Base-by-base conservation (phyloP, 1,140 invertebrate genomes). In the Drosophila nebulosa region DNA sequence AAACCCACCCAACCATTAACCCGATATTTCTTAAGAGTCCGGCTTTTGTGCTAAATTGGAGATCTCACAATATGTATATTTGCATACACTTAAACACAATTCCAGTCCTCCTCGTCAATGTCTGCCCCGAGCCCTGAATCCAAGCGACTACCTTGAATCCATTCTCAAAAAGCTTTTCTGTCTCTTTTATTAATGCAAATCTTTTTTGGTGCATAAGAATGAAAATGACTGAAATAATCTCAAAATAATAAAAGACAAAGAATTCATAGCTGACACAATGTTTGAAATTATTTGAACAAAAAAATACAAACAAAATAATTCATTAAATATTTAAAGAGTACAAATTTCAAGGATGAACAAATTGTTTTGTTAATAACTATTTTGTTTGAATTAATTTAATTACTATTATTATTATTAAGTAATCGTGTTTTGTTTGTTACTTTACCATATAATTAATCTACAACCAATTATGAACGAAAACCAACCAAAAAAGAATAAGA, bases 251-350 rank as follows among this genome's bases (percentile, higher is more conserved):
- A 64, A 84, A 51, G 53, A 18, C 39, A 46, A 46, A 67, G 62
- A 78, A 74, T 77, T 74, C 88, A 90, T 91, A 91, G 90, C 90
- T 91, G 90, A 91, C 90, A 91, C 90, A 91, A 91, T 91, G 90
- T 91, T 89, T 89, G 74, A 77, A 66, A 89, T 69, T 68, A 76
- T 70, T 77, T 36, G 51, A 71, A 65, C 52, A 65, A 71, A 81
- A 70, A 63, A 65, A 63, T 21, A 50, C 27, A 46, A 61, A 51
- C 27, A 66, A 62, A 73, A 81, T 78, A 84, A 35, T 56, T 74
- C 78, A 77, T 79, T 69, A 53, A 53, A 74, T 69, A 61, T 61
- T 67, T 10, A 46, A 46, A 46, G 39, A 46, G 16, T n/a, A 36
- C 12, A 36, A 36, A 36, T 46, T 46, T 46, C 18, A 16, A 46